These are phyloP conservation scores for Melieria omissa DNA, from an alignment of 2,888 invertebrate species.

Conservation along the genomic window DNA sequence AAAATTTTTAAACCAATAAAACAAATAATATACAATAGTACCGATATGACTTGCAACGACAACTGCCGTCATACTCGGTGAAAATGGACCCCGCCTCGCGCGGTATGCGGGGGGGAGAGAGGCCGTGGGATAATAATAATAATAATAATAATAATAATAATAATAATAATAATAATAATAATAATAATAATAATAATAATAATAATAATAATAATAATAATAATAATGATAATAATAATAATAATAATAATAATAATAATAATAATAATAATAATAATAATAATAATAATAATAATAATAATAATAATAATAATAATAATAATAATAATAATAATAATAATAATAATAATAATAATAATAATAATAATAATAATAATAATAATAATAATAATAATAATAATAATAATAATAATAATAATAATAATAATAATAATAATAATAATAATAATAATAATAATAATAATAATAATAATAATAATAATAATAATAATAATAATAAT, in stretches of 20 bases:
- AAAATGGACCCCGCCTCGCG: no score
- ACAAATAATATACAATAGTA: no score
- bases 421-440: conserved; percentile 4
- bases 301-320: conserved; percentile 4
- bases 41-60: no score
- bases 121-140: conserved; percentile 1
- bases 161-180: conserved; percentile 4
- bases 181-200: conserved; percentile 4
- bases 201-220: conserved; percentile 4
- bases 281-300: conserved; percentile 4
- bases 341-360: conserved; percentile 4
- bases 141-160: conserved; percentile 4
- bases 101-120: no score
- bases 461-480: conserved; percentile 4
- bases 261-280: conserved; percentile 4
- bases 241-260: conserved; percentile 4
- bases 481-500: conserved; percentile 4
- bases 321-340: conserved; percentile 4
- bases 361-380: conserved; percentile 4
- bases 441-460: conserved; percentile 4
- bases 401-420: conserved; percentile 4
- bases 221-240: conserved; percentile 2
- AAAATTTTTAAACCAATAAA: no score
- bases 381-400: conserved; percentile 4
- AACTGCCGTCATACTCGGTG: no score